A percentile compares a stretch with the other conserved stretches of the same genome.
phyloP scores from a whole-genome alignment of 2,888 invertebrate species.

The Halocaridina rubra region DNA sequence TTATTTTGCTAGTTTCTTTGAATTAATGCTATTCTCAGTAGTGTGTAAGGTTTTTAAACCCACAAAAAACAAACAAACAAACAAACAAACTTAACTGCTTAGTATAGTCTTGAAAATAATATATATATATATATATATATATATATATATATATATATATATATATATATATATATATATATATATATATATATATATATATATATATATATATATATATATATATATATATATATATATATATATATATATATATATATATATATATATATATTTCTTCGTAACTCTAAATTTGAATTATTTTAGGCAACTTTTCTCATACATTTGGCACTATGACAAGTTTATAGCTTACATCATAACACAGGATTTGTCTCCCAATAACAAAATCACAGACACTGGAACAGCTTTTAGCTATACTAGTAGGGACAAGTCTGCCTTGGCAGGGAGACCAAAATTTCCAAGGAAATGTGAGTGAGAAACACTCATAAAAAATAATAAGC shows the following conservation, averaged over 20 bases:
- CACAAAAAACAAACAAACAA: no score
- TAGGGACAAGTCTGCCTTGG: not conserved
- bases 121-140: not conserved
- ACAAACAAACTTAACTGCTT: not conserved
- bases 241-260: slow-evolving; percentile 28
- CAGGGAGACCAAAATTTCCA: not conserved
- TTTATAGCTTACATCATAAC: not conserved
- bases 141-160: slow-evolving; percentile 67
- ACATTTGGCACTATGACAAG: no score
- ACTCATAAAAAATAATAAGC: no score
- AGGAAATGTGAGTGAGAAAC: no score
- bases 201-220: slow-evolving; percentile 78
- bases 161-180: slow-evolving; percentile 90
- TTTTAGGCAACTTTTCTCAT: not conserved
- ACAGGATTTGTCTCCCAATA: not conserved
- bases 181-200: slow-evolving; percentile 77
- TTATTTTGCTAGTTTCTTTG: no score
- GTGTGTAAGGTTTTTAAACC: no score
- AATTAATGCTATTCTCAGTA: no score
- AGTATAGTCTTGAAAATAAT: not conserved
- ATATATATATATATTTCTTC: not conserved
- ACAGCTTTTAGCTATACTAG: not conserved
- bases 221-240: slow-evolving; percentile 86
- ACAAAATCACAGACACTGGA: not conserved
- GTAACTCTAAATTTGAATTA: not conserved